Evolutionary conservation across 2,113 vertebrate species (phyloP), one percentile per base, ranked within the genome.

Genomic region (Columbina picui): DNA sequence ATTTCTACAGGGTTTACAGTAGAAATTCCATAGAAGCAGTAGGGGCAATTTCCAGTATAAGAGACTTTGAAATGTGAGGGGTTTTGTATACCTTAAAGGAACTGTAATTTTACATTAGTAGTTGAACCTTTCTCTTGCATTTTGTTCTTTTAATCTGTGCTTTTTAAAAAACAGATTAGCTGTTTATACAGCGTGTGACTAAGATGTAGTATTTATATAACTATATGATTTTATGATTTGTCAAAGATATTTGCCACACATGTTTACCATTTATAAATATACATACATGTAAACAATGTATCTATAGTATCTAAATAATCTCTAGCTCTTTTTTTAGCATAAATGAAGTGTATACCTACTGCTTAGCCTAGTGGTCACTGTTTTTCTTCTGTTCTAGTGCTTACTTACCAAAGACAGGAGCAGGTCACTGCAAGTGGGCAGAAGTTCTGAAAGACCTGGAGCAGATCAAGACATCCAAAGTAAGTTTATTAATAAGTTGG

Each of bases 381-480:
- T 69, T 43, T 96, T 95, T 86, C 87, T 97, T 96, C 57, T 97
- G 56, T 65, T 34, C 78, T 57, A 98, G 97, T 81, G 93, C 90
- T 79, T 94, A 90, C 67, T 87, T 98, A 53, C 97, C 96, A 39
- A 96, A 97, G 94, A 97, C 95, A 91, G 98, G 96, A 64, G 97
- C 96, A 32, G 38, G 11, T 43, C 52, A 75, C 2, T 84, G 60
- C 83, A 87, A 36, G 56, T 98, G 97, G 98, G 19, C n/a, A 1
- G 36, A 83, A 80, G 97, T 98, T 71, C 80, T 97, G 63, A 2
- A 18, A 13, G 98, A 98, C 70, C 69, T 98, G 92, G 17, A 96
- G 49, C 50, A 1, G 55, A 96, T 98, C 69, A 47, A 97, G 90
- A 14, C 89, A 59, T 94, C 93, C 74, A 50, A 97, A 95, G 98